A percentile compares a stretch with the other conserved stretches of the same genome.
phyloP scores from a whole-genome alignment of 2,797 vertebrate species.

The Amblyopsis hoosieri region DNA sequence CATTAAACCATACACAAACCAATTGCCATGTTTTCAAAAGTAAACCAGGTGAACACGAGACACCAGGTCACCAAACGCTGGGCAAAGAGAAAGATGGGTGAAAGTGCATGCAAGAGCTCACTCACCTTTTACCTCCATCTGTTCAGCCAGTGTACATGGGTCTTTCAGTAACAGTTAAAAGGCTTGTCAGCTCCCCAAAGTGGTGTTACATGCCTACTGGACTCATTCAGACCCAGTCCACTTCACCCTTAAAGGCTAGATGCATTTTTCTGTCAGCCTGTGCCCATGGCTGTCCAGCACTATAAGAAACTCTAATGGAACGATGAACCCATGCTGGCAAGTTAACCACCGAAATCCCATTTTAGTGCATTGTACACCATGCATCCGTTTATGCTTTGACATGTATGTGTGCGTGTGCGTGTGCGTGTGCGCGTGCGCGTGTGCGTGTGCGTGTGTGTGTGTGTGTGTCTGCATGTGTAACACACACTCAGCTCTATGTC shows the following conservation, averaged over 20 bases:
- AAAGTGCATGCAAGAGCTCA: not conserved
- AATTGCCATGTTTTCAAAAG: slow-evolving; percentile 8
- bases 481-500: slow-evolving; percentile 23
- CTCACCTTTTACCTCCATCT: slow-evolving; percentile 4
- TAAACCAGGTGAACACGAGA: not conserved
- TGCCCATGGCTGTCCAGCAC: slow-evolving; percentile 21
- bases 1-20: slow-evolving; percentile 1
- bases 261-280: slow-evolving; percentile 43
- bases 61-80: slow-evolving; percentile 4
- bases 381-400: no score
- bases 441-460: not conserved
- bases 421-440: not conserved
- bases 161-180: slow-evolving; percentile 10
- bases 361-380: no score
- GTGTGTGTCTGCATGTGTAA: not conserved
- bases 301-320: slow-evolving; percentile 27
- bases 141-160: not conserved
- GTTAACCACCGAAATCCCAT: not conserved
- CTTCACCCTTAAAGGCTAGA: slow-evolving; percentile 32
- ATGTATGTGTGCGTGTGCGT: not conserved
- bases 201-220: slow-evolving; percentile 53
- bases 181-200: slow-evolving; percentile 28
- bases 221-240: slow-evolving; percentile 33
- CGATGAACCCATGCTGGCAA: slow-evolving; percentile 26
- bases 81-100: not conserved